Base-by-base conservation (phyloP, 2,888 invertebrate species). In the Trissoscelio sp. region DNA sequence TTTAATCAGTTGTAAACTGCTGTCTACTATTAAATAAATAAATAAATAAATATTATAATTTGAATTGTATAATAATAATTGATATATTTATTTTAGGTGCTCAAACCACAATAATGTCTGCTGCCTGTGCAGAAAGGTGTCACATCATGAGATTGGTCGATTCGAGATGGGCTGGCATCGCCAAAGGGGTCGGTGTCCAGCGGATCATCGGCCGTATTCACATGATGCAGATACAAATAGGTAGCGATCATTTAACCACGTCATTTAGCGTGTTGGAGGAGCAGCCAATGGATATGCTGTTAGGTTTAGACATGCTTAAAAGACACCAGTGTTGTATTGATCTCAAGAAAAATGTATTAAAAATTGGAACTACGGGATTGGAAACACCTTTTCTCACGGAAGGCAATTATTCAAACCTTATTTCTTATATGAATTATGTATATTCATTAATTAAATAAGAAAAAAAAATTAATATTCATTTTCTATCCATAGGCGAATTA, bases 21-120 rank as follows among this genome's bases (percentile, higher is more conserved):
- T n/a, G n/a, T n/a, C n/a, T n/a, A n/a, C n/a, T n/a, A n/a, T n/a
- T n/a, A n/a, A n/a, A n/a, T n/a, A n/a, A n/a, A n/a, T n/a, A n/a
- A n/a, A n/a, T n/a, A n/a, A n/a, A n/a, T n/a, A n/a, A n/a, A n/a
- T n/a, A n/a, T n/a, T n/a, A n/a, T n/a, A n/a, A n/a, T n/a, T n/a
- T n/a, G n/a, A n/a, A n/a, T n/a, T n/a, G n/a, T n/a, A n/a, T n/a
- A n/a, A n/a, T n/a, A n/a, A 28, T 5, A 28, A 28, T 28, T 28
- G 6, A 6, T 4, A 18, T 44, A 28, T 53, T 84, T 28, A 6
- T 28, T 79, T 81, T 87, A 94, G 95, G 95, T 80, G 99, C 99
- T 62, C 99, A 99, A 92, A 97, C 98, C 34, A 99, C 99, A 2
- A 98, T 99, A 74, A 99, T 99, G 98, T 99, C 98, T 48, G 96